phyloP scores from a whole-genome alignment of 2,888 invertebrate species.

The Parascotia fuliginaria region DNA sequence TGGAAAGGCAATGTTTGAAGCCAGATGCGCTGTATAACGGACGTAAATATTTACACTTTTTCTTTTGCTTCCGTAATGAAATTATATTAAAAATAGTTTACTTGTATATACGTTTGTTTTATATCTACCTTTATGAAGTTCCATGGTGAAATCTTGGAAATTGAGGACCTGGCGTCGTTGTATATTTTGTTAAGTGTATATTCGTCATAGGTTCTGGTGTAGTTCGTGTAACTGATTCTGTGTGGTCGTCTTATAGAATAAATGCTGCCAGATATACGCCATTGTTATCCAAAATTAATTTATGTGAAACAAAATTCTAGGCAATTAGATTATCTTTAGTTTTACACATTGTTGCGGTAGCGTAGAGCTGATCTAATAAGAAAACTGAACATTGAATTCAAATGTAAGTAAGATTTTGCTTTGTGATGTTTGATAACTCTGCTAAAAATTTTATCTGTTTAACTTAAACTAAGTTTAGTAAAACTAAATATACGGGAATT shows the following conservation, averaged over 20 bases:
- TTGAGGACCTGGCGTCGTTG: not conserved
- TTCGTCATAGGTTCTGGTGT: not conserved
- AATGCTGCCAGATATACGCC: too few relatives aligned
- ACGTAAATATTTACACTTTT: conserved; percentile 74
- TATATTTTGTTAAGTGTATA: not conserved
- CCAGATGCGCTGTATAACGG: conserved; percentile 55
- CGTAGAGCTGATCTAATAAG: too few relatives aligned
- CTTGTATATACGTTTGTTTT: conserved; percentile 38
- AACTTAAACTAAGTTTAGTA: too few relatives aligned
- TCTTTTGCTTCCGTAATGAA: conserved; percentile 64
- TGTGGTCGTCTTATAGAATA: not conserved
- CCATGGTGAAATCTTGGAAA: conserved; percentile 20
- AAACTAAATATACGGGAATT: too few relatives aligned
- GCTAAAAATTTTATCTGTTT: too few relatives aligned
- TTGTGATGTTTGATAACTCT: too few relatives aligned
- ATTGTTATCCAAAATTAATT: too few relatives aligned
- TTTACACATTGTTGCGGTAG: too few relatives aligned
- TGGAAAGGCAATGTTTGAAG: conserved; percentile 41
- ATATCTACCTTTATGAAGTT: conserved; percentile 31
- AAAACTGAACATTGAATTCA: too few relatives aligned
- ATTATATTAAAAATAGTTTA: conserved; percentile 55
- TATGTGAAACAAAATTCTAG: too few relatives aligned
- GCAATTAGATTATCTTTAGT: too few relatives aligned
- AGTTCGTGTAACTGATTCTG: not conserved
- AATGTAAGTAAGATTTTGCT: too few relatives aligned